Conservation (phyloP, 1,140 invertebrate species). For the Hypsibius dujardini region DNA sequence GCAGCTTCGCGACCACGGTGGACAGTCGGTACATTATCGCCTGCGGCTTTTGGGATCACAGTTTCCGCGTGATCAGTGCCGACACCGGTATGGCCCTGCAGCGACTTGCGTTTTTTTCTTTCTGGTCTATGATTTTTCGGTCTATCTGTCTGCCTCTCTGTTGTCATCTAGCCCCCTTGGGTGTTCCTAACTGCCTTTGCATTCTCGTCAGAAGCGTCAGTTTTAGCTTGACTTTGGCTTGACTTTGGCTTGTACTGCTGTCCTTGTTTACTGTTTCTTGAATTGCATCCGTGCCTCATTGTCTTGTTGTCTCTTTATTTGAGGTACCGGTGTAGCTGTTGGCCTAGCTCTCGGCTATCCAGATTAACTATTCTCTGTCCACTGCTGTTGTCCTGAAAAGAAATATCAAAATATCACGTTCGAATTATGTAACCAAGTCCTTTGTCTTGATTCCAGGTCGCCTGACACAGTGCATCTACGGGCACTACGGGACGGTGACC, state of each 20-base stretch:
- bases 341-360: no score
- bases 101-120: no score
- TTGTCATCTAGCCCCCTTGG: no score
- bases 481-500: conserved; percentile 94
- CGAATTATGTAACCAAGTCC: conserved; percentile 17
- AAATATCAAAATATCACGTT: conserved; percentile 13
- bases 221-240: no score
- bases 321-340: neutral
- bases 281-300: neutral
- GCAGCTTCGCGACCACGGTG: conserved; percentile 90
- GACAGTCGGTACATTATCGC: conserved; percentile 89
- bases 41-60: conserved; percentile 99
- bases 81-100: conserved; percentile 54
- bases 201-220: no score
- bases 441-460: conserved; percentile 48
- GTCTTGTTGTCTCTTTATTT: neutral
- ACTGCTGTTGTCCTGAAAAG: neutral
- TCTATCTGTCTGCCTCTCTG: no score
- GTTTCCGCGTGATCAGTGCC: conserved; percentile 88
- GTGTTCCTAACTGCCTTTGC: no score
- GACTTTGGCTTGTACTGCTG: no score
- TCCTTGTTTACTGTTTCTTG: no score
- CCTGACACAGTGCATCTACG: conserved; percentile 93
- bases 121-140: no score
- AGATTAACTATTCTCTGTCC: no score